Evolutionary conservation across 1,140 invertebrate genomes (phyloP).

Genomic region (Zeugodacus cucurbitae): DNA sequence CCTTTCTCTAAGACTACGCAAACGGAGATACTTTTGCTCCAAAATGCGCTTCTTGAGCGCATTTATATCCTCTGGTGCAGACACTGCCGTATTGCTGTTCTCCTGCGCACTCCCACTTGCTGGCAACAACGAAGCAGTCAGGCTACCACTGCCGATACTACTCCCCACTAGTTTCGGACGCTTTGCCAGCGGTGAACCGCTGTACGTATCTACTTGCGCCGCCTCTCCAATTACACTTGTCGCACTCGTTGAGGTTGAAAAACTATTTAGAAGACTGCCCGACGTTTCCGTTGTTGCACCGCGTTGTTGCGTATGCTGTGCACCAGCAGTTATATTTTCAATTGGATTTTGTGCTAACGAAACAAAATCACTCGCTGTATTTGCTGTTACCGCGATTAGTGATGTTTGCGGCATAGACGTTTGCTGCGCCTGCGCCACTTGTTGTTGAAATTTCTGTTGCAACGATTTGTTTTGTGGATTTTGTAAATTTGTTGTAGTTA

Average conservation of each 20-base stretch:
- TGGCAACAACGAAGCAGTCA: constrained; percentile 50
- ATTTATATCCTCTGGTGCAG: constrained; percentile 56
- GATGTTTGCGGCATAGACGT: constrained; percentile 44
- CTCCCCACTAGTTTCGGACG: constrained; percentile 45
- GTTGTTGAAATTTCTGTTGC: constrained; percentile 53
- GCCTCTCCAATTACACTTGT: constrained; percentile 4
- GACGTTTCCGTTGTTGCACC: background rate
- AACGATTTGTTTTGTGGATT: constrained; percentile 48
- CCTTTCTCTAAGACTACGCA: constrained; percentile 66
- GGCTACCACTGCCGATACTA: constrained; percentile 18
- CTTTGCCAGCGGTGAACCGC: constrained; percentile 54
- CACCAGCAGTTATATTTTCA: background rate
- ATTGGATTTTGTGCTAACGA: background rate
- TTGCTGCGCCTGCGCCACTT: constrained; percentile 18
- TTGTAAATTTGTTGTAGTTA: constrained; percentile 2
- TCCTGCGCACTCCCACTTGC: constrained; percentile 48
- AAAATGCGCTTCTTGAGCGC: constrained; percentile 63
- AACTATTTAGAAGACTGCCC: background rate
- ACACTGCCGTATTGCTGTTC: constrained; percentile 29
- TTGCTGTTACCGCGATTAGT: background rate
- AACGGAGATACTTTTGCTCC: constrained; percentile 60
- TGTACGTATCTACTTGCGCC: background rate
- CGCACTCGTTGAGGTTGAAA: constrained; percentile 20
- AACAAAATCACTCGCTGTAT: background rate
- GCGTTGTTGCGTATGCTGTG: background rate